Percentiles rank a stretch among this genome's conserved stretches.
These are phyloP conservation scores for Rhingia rostrata DNA, from an alignment of 2,888 invertebrate genomes.

Conservation along the genomic window DNA sequence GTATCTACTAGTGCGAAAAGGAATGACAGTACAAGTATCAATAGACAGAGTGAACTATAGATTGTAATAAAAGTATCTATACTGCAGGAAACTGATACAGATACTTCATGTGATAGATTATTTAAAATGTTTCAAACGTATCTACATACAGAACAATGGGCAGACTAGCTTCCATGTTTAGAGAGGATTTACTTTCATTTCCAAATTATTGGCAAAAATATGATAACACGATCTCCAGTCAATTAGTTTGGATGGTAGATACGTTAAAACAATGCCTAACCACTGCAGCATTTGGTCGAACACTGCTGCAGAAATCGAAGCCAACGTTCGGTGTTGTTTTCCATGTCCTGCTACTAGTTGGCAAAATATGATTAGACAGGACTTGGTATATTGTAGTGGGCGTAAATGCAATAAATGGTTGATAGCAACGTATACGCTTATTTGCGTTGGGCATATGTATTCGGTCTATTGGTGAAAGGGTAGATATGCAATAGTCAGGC, in stretches of 20 bases:
- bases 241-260: slow-evolving; percentile 12
- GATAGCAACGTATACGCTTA: neutral
- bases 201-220: slow-evolving; percentile 43
- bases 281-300: slow-evolving; percentile 65
- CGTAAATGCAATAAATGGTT: slow-evolving; percentile 2
- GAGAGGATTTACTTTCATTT: neutral
- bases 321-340: slow-evolving; percentile 30
- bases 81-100: too few relatives aligned
- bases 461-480: too few relatives aligned
- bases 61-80: too few relatives aligned
- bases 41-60: too few relatives aligned
- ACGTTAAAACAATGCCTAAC: slow-evolving; percentile 42
- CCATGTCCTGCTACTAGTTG: neutral
- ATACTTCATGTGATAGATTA: too few relatives aligned
- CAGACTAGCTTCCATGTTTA: neutral
- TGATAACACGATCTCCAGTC: slow-evolving; percentile 46
- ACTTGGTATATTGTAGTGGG: neutral
- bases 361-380: neutral
- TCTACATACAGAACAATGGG: neutral
- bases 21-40: neutral
- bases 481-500: too few relatives aligned
- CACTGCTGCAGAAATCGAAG: slow-evolving; percentile 50
- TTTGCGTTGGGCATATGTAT: too few relatives aligned
- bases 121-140: too few relatives aligned
- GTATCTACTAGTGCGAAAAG: neutral